Conservation (phyloP, 2,797 vertebrate genomes). For the Heliangelus exortis region DNA sequence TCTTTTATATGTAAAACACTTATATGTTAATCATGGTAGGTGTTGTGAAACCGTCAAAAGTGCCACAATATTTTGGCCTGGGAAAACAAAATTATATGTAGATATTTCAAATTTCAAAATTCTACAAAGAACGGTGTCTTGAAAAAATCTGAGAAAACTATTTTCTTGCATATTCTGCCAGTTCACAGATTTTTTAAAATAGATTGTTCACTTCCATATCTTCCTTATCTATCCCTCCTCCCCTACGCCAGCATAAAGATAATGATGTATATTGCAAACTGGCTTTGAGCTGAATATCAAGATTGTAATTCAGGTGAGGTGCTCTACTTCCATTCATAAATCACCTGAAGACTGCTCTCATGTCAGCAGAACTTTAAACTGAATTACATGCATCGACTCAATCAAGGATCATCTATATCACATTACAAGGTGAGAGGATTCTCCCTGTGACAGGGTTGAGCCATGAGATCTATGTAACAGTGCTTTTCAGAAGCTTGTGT, state of each 20-base stretch:
- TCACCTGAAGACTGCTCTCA: constrained; percentile 33
- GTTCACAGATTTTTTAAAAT: background rate
- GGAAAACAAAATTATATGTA: background rate
- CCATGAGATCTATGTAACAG: background rate
- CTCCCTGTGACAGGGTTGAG: background rate
- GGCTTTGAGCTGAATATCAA: constrained; percentile 9
- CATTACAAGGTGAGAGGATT: constrained; percentile 13
- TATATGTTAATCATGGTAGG: background rate
- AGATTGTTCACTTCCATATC: background rate
- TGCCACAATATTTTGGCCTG: background rate
- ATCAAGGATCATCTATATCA: constrained; percentile 49
- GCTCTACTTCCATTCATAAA: constrained; percentile 51
- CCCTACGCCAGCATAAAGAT: background rate
- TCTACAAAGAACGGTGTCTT: background rate
- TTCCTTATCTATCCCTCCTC: background rate
- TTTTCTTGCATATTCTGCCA: rapidly evolving
- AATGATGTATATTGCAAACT: constrained; percentile 3
- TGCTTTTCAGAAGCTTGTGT: background rate
- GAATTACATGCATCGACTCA: constrained; percentile 53
- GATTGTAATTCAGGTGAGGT: constrained; percentile 39
- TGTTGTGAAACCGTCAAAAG: background rate
- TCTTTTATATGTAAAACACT: background rate
- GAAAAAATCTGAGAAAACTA: background rate
- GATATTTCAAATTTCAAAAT: background rate
- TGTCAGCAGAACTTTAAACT: constrained; percentile 59